These are phyloP conservation scores for Synergus laeviventris DNA, from an alignment of 2,888 invertebrate genomes.

Conservation along the genomic window DNA sequence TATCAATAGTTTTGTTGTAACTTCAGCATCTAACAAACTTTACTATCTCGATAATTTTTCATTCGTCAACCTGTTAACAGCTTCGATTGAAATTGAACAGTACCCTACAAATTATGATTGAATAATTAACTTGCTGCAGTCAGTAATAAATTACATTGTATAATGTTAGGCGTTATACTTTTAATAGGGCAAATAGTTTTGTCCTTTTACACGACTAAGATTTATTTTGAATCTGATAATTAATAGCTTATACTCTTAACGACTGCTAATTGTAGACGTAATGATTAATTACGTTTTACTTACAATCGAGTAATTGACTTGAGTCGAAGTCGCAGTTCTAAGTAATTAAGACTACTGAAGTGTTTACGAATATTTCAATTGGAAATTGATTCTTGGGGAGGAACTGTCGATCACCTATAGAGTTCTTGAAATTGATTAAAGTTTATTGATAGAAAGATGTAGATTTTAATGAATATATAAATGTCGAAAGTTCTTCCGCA, in stretches of 20 bases:
- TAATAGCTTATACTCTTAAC: slow-evolving; percentile 19
- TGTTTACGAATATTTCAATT: background rate
- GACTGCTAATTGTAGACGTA: slow-evolving; percentile 4
- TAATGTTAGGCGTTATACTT: slow-evolving; percentile 12
- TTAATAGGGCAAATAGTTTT: slow-evolving; percentile 19
- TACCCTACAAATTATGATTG: background rate
- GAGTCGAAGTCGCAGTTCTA: background rate
- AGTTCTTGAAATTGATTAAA: background rate
- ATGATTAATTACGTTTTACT: slow-evolving; percentile 27
- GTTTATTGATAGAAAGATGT: background rate
- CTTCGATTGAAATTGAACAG: background rate
- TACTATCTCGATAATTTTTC: background rate
- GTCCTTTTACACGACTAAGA: slow-evolving; percentile 11
- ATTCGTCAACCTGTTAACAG: background rate
- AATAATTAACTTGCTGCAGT: background rate
- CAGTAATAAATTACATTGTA: slow-evolving; percentile 14
- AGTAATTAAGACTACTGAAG: slow-evolving; percentile 8
- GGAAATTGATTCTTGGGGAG: background rate
- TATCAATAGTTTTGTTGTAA: background rate
- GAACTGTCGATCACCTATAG: background rate
- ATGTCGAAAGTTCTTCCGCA: background rate
- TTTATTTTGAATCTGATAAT: slow-evolving; percentile 9
- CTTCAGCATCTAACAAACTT: background rate
- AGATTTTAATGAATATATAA: background rate
- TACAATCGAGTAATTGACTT: slow-evolving; percentile 9